Evolutionary conservation across 2,888 invertebrate genomes (phyloP), one percentile per base, ranked within the genome.

Genomic region (Stegana nigrithorax): DNA sequence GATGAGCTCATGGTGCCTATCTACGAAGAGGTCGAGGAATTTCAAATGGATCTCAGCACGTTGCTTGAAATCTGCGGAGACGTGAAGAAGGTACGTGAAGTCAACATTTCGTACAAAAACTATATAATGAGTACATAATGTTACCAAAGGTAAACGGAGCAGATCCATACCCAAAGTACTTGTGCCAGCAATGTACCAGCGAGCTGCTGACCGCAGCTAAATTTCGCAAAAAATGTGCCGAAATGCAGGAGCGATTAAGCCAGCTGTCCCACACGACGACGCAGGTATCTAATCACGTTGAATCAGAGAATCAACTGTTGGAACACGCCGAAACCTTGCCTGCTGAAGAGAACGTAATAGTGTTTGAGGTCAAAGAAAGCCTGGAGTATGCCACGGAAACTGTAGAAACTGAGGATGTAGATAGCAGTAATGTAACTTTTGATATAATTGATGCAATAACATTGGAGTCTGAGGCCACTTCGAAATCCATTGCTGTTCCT

Each of bases 131-230:
- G 10, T 21, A 32, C 2, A 10, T 32, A 7, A 19, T 17, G 14
- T 8, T 17, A 21, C 57, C 27, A 1, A n/a, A 85, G 83, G 74
- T 83, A 0, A 70, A 78, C 12, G 66, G 64, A 10, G 51, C 39
- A 0, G 83, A 84, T 67, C 59, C 25, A n/a, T 74, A 73, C 51
- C 80, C 84, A 0, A 81, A 84, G 65, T 80, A 78, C 29, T 68
- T 85, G 23, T 85, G 85, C 42, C 78, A 81, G 26, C 75, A 81
- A 27, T 85, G 86, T 44, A 82, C 83, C 0, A 73, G 72, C 7
- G 85, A 85, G 61, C 68, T 85, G 1, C 61, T 85, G 2, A 74
- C 82, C 10, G 71, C 81, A 0, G 81, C 81, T 2, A 82, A 81
- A 63, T 85, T 85, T 65, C 78, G 78, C 1, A 75, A 78, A 12